phyloP scores from a whole-genome alignment of 1,140 invertebrate genomes.

The Cyphomyrmex costatus region DNA sequence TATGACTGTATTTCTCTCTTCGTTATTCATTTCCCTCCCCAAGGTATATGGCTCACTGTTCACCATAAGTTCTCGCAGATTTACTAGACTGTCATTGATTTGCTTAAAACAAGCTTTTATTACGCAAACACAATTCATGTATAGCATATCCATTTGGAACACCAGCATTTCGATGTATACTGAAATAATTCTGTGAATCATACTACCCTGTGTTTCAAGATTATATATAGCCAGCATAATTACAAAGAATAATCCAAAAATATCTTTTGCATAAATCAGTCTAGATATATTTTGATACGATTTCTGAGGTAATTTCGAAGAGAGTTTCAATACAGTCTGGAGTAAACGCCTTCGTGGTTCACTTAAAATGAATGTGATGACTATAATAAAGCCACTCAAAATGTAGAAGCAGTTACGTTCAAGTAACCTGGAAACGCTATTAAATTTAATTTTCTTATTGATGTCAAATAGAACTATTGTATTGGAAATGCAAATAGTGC shows the following conservation, averaged over 20 bases:
- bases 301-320: not conserved
- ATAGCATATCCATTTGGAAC: conserved; percentile 61
- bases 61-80: not conserved
- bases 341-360: not conserved
- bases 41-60: conserved; percentile 73
- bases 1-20: conserved; percentile 76
- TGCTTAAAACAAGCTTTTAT: not conserved
- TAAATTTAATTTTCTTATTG: not conserved
- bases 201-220: not conserved
- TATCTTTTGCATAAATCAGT: not conserved
- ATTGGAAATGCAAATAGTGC: not conserved
- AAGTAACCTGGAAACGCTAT: not conserved
- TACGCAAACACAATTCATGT: not conserved
- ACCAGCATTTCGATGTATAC: conserved; percentile 70
- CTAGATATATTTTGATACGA: not conserved
- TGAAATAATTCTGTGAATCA: not conserved
- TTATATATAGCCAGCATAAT: not conserved
- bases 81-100: not conserved
- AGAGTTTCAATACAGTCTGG: not conserved
- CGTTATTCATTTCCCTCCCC: conserved; percentile 70
- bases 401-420: not conserved
- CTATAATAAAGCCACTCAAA: conserved; percentile 54
- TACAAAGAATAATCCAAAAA: not conserved
- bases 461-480: not conserved
- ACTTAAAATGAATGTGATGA: not conserved